Conservation (phyloP, 1,140 invertebrate species). For the Drosophila sp. region DNA sequence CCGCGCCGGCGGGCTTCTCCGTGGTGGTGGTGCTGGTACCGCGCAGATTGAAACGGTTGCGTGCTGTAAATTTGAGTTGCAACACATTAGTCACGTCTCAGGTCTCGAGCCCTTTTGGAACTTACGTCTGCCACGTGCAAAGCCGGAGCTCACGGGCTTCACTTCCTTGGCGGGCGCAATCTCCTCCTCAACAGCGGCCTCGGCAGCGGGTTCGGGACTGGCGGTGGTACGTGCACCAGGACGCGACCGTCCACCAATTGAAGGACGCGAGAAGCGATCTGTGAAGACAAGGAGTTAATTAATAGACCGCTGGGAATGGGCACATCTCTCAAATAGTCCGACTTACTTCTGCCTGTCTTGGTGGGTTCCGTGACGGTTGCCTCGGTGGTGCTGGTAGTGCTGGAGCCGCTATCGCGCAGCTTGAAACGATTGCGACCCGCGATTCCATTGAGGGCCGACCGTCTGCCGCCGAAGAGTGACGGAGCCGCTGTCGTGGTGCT, state of each 20-base stretch:
- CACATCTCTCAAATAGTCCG: not conserved
- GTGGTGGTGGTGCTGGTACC: constrained; percentile 72
- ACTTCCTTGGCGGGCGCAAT: constrained; percentile 82
- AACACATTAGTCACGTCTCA: no score
- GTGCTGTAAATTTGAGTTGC: constrained; percentile 52
- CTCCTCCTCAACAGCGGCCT: constrained; percentile 76
- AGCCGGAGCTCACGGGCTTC: constrained; percentile 83
- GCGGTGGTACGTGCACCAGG: constrained; percentile 74
- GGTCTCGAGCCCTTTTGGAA: no score
- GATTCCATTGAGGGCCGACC: constrained; percentile 53
- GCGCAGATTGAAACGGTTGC: constrained; percentile 82
- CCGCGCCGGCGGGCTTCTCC: constrained; percentile 54
- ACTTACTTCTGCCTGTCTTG: constrained; percentile 80
- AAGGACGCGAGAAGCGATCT: constrained; percentile 82
- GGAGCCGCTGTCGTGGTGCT: constrained; percentile 86
- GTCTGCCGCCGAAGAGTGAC: constrained; percentile 84
- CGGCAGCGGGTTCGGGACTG: constrained; percentile 61
- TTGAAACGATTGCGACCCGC: constrained; percentile 78
- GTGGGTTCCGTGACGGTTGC: constrained; percentile 69
- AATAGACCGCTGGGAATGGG: not conserved
- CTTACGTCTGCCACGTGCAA: constrained; percentile 78
- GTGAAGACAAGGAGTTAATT: not conserved
- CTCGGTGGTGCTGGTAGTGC: constrained; percentile 83
- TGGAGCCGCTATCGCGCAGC: constrained; percentile 76
- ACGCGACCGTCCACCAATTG: constrained; percentile 77